These are phyloP conservation scores for Leucozona laternaria DNA, from an alignment of 2,888 invertebrate species.

Conservation along the genomic window DNA sequence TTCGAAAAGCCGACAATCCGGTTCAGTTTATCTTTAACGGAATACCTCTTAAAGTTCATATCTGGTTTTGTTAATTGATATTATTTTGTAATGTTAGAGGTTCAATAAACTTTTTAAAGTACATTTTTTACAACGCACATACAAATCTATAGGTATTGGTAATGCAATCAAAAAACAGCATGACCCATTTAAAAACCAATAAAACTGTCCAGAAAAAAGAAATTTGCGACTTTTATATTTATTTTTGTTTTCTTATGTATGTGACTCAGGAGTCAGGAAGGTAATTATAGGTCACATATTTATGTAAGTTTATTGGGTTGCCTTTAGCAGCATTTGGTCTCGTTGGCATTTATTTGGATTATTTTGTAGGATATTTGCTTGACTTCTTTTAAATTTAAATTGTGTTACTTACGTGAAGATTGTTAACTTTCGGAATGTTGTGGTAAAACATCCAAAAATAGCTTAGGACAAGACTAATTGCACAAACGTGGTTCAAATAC, in stretches of 20 bases:
- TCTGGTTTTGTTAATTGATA: not conserved
- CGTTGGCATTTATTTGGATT: too few relatives aligned
- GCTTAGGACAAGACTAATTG: too few relatives aligned
- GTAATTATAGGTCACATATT: not conserved
- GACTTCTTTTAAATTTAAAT: too few relatives aligned
- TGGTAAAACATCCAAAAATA: too few relatives aligned
- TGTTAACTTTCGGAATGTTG: too few relatives aligned
- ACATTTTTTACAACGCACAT: not conserved
- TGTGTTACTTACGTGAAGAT: too few relatives aligned
- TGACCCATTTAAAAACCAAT: not conserved
- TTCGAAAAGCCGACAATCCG: not conserved
- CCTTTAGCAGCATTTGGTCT: not conserved
- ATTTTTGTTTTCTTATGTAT: not conserved
- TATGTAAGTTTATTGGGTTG: not conserved
- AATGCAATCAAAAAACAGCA: not conserved
- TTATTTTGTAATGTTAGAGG: not conserved
- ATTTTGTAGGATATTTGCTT: too few relatives aligned
- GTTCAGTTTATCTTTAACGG: not conserved
- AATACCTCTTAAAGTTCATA: not conserved
- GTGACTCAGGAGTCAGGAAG: not conserved
- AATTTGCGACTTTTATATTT: not conserved
- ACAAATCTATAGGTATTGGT: not conserved
- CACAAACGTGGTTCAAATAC: too few relatives aligned
- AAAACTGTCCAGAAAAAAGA: not conserved
- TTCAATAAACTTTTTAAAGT: not conserved